Evolutionary conservation across 2,888 invertebrate genomes (phyloP), one percentile per base, ranked within the genome.

Genomic region (Cancer borealis): DNA sequence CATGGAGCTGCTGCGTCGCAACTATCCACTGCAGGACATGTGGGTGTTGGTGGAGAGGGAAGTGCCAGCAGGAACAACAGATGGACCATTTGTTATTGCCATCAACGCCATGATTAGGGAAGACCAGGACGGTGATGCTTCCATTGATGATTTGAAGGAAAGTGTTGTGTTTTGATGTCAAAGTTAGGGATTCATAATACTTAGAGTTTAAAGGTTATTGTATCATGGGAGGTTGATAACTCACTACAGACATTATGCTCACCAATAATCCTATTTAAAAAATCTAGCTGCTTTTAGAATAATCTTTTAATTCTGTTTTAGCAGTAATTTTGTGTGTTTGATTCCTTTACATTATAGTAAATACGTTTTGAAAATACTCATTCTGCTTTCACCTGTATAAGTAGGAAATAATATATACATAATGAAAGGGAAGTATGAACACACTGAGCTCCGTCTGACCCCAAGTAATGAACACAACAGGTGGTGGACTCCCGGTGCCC

Each of bases 61-160:
- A 21, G 79, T 95, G 10, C 39, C 21, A 21, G 93, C 91, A n/a
- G 66, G 39, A 3, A 93, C 79, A 12, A 92, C 93, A 12, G 54
- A 73, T 0, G n/a, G 26, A 4, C 54, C 54, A 2, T 93, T 92
- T 39, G 21, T 73, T 10, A 93, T 95, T 26, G 92, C 93, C 45
- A 88, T 95, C 47, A 91, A 94, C 6, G 94, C 95, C 45, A 17
- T 79, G 73, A 8, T 94, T 14, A 45, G 39, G 12, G 60, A 84
- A 10, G 45, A n/a, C 21, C 92, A 93, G 47, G 94, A 95, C 30
- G 95, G 95, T 39, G 95, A 95, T 92, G 94, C 92, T 39, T 94
- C 95, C 3, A 21, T 95, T 47, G 95, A 95, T 92, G 93, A 95
- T 60, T 30, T 95, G 10, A 60, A 79, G 87, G 95, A 93, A 66